phyloP scores from a whole-genome alignment of 2,888 invertebrate genomes.

The Lithophane leautieri region DNA sequence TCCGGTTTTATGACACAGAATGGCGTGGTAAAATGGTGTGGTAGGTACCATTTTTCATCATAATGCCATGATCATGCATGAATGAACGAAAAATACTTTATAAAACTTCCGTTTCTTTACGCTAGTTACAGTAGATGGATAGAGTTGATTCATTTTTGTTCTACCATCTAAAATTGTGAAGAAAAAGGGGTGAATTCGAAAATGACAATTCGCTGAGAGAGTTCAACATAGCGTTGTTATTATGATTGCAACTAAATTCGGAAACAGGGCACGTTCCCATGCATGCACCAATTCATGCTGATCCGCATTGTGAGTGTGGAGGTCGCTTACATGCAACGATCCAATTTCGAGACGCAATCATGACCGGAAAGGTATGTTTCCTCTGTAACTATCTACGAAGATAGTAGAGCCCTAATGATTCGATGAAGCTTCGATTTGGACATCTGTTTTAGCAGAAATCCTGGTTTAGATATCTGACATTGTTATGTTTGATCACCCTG shows the following conservation, averaged over 20 bases:
- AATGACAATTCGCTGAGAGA: not conserved
- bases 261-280: slow-evolving; percentile 13
- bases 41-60: too few relatives aligned
- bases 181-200: not conserved
- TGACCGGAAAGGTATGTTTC: not conserved
- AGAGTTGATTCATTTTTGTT: not conserved
- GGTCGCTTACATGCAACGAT: slow-evolving; percentile 1
- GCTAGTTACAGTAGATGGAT: not conserved
- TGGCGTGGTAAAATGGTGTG: too few relatives aligned
- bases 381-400: not conserved
- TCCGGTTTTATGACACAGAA: not conserved
- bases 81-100: not conserved
- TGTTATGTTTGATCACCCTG: too few relatives aligned
- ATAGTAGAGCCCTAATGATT: not conserved
- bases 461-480: not conserved
- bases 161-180: not conserved
- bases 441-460: not conserved
- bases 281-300: slow-evolving; percentile 8
- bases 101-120: not conserved
- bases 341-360: slow-evolving; percentile 24
- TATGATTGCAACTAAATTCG: not conserved
- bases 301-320: slow-evolving; percentile 12
- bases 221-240: not conserved
- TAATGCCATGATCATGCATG: not conserved
- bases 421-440: not conserved